These are phyloP conservation scores for Protodeltote pygarga DNA, from an alignment of 2,888 invertebrate genomes.

Conservation along the genomic window DNA sequence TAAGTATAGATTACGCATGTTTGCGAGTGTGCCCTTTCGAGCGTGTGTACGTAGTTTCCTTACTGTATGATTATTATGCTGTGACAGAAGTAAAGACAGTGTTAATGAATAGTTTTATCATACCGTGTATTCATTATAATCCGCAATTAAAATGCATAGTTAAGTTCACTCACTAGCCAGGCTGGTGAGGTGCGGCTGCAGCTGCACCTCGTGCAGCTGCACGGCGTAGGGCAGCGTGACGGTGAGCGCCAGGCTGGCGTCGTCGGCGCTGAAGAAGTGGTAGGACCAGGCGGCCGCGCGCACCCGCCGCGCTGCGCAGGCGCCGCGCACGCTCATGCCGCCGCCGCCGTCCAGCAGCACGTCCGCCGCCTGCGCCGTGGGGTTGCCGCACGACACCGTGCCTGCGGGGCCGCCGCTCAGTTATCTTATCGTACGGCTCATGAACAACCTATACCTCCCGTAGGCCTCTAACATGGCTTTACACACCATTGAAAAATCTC, in stretches of 20 bases:
- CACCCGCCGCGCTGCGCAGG: constrained; percentile 92
- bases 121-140: too few species aligned
- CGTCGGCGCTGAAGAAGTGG: constrained; percentile 95
- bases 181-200: constrained; percentile 94
- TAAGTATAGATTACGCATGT: too few species aligned
- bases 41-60: too few species aligned
- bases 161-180: constrained; percentile 88
- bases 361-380: constrained; percentile 96
- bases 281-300: constrained; percentile 98
- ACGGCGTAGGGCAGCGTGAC: constrained; percentile 96
- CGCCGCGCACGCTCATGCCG: constrained; percentile 87
- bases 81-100: too few species aligned
- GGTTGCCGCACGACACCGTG: constrained; percentile 92
- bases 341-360: constrained; percentile 91
- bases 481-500: not conserved
- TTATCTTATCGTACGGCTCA: not conserved
- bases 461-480: too few species aligned
- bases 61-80: too few species aligned
- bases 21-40: too few species aligned
- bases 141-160: too few species aligned
- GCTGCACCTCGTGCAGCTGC: constrained; percentile 94
- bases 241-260: constrained; percentile 95
- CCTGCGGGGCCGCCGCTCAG: constrained; percentile 64
- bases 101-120: too few species aligned
- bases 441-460: too few species aligned